phyloP scores from a whole-genome alignment of 1,140 invertebrate species.

The Pogonomyrmex barbatus region DNA sequence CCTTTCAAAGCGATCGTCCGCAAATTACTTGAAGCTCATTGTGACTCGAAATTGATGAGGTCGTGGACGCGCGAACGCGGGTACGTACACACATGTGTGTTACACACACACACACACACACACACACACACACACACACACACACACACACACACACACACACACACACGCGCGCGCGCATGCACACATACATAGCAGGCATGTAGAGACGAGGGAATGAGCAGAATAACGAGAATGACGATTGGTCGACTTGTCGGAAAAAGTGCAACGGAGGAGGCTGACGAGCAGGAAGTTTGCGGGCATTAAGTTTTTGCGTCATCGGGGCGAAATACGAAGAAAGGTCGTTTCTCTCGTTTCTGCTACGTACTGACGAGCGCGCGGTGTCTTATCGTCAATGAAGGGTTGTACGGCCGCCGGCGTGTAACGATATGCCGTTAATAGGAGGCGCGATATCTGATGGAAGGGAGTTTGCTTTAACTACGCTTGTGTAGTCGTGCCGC shows the following conservation, averaged over 20 bases:
- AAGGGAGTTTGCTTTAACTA: slow-evolving; percentile 72
- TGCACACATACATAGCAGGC: neutral
- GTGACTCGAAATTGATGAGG: slow-evolving; percentile 61
- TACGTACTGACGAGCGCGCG: slow-evolving; percentile 31
- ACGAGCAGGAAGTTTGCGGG: slow-evolving; percentile 67
- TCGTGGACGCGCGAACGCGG: slow-evolving; percentile 37
- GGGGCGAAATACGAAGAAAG: slow-evolving; percentile 54
- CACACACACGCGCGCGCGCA: neutral
- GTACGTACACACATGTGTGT: neutral
- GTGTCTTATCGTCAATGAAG: slow-evolving; percentile 74
- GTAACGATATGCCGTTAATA: slow-evolving; percentile 77
- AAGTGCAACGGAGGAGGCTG: slow-evolving; percentile 54
- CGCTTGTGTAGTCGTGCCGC: slow-evolving; percentile 58
- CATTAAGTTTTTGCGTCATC: slow-evolving; percentile 75
- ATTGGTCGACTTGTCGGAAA: slow-evolving; percentile 60
- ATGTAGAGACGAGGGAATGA: slow-evolving; percentile 40
- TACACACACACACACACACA: too few relatives aligned
- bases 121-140: neutral
- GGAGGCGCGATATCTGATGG: slow-evolving; percentile 78
- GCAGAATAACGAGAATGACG: slow-evolving; percentile 46
- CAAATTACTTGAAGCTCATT: slow-evolving; percentile 64
- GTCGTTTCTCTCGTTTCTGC: slow-evolving; percentile 31
- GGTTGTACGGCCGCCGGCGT: slow-evolving; percentile 65
- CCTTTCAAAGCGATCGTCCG: slow-evolving; percentile 60
- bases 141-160: neutral